Conservation (phyloP, 2,888 invertebrate genomes). For the Andrena haemorrhoa region DNA sequence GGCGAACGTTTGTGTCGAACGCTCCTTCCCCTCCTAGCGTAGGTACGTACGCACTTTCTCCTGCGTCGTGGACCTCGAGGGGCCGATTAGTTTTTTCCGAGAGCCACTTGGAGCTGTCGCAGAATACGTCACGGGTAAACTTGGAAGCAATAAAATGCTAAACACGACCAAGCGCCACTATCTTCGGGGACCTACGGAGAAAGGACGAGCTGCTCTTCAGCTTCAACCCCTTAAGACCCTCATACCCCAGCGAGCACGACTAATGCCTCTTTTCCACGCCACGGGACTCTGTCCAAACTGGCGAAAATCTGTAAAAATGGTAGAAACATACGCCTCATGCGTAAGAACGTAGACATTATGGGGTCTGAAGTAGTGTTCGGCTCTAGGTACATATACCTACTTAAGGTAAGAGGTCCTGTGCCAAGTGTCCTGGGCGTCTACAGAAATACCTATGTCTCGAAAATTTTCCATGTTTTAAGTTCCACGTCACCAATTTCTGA, state of each 20-base stretch:
- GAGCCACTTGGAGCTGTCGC: conserved; percentile 69
- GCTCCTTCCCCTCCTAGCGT: neutral
- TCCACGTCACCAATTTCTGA: neutral
- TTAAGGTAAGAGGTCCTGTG: no score
- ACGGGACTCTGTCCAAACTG: no score
- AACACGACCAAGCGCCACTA: conserved; percentile 71
- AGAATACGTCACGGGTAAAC: conserved; percentile 66
- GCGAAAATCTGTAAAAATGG: no score
- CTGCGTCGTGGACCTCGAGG: conserved; percentile 13
- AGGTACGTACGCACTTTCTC: neutral
- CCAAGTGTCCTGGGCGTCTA: conserved; percentile 18
- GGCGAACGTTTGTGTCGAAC: no score
- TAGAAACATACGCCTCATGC: no score
- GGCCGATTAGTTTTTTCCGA: conserved; percentile 46
- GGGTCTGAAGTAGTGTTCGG: no score
- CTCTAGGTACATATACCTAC: no score
- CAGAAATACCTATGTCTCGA: conserved; percentile 1
- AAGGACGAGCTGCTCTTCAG: conserved; percentile 52
- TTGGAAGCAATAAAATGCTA: conserved; percentile 75
- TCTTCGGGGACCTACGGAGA: conserved; percentile 31
- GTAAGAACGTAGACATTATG: no score
- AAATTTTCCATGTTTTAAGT: neutral
- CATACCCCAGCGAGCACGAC: no score
- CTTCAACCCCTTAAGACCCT: conserved; percentile 76
- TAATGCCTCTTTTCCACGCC: no score